Conservation (phyloP, 2,113 vertebrate genomes). For the Psilopsiagon aurifrons region DNA sequence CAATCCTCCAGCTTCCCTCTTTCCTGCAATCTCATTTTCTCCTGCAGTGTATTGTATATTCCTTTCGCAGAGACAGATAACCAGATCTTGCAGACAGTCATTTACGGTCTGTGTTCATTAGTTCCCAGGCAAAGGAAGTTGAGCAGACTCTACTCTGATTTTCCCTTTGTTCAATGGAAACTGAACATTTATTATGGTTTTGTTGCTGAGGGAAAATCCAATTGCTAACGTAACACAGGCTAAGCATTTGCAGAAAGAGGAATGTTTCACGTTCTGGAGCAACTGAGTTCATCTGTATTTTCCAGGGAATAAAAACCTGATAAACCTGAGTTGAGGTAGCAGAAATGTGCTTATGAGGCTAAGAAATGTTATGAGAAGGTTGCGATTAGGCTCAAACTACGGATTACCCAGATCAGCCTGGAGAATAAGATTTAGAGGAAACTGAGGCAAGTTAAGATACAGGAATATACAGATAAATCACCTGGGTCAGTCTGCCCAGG, state of each 20-base stretch:
- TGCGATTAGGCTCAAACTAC: neutral
- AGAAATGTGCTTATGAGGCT: neutral
- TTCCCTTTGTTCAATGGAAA: conserved; percentile 35
- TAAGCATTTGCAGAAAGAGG: neutral
- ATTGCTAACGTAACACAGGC: neutral
- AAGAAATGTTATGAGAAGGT: neutral
- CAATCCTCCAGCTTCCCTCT: conserved; percentile 2
- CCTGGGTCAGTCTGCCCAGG: neutral
- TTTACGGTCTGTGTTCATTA: conserved; percentile 42
- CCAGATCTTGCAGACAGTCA: conserved; percentile 21
- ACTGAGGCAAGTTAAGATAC: neutral
- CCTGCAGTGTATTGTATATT: neutral
- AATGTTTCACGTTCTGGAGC: neutral
- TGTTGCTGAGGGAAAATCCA: conserved; percentile 4
- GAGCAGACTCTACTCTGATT: conserved; percentile 44
- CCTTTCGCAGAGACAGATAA: conserved; percentile 9
- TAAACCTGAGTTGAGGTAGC: neutral
- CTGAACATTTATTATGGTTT: neutral
- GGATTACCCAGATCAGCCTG: neutral
- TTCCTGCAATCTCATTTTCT: conserved; percentile 60
- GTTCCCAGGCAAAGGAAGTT: conserved; percentile 27
- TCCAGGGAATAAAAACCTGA: neutral
- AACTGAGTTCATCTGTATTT: neutral
- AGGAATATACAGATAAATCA: neutral
- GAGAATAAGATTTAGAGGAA: neutral